Percentiles rank a stretch among this genome's conserved stretches.
phyloP scores from a whole-genome alignment of 1,140 invertebrate species.

The Saccostrea cuccullata region DNA sequence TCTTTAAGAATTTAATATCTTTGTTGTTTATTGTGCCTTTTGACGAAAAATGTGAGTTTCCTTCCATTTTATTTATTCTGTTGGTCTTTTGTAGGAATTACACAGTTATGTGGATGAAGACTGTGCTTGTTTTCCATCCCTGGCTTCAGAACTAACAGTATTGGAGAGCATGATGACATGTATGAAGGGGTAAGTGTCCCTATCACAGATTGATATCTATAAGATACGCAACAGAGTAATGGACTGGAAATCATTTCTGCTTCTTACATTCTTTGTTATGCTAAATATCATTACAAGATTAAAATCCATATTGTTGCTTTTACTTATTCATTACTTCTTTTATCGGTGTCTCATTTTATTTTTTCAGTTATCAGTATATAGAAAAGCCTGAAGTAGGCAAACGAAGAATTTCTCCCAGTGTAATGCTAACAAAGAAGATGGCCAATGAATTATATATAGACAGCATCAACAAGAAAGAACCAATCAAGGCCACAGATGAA shows the following conservation, averaged over 20 bases:
- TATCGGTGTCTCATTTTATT: background rate
- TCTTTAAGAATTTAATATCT: too few relatives aligned
- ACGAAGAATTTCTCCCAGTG: conserved; percentile 61
- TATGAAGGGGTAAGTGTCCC: conserved; percentile 51
- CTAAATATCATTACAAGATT: too few relatives aligned
- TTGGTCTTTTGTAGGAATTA: conserved; percentile 82
- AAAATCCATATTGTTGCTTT: too few relatives aligned
- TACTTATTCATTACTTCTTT: too few relatives aligned
- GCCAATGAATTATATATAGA: conserved; percentile 39
- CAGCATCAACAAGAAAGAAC: conserved; percentile 62
- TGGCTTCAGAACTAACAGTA: conserved; percentile 76
- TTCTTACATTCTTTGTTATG: too few relatives aligned
- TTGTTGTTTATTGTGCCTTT: too few relatives aligned
- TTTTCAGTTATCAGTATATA: conserved; percentile 26
- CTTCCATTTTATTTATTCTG: too few relatives aligned
- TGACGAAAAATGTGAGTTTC: too few relatives aligned
- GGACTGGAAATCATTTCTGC: too few relatives aligned
- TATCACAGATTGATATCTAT: background rate
- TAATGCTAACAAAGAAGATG: conserved; percentile 57
- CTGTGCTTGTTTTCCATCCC: conserved; percentile 66
- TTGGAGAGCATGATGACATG: conserved; percentile 70
- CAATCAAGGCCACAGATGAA: conserved; percentile 76
- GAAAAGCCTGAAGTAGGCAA: conserved; percentile 49
- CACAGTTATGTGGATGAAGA: conserved; percentile 84
- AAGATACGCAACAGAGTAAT: too few relatives aligned